Evolutionary conservation across 2,797 vertebrate genomes (phyloP).

Genomic region (Thripadectes ignobilis): DNA sequence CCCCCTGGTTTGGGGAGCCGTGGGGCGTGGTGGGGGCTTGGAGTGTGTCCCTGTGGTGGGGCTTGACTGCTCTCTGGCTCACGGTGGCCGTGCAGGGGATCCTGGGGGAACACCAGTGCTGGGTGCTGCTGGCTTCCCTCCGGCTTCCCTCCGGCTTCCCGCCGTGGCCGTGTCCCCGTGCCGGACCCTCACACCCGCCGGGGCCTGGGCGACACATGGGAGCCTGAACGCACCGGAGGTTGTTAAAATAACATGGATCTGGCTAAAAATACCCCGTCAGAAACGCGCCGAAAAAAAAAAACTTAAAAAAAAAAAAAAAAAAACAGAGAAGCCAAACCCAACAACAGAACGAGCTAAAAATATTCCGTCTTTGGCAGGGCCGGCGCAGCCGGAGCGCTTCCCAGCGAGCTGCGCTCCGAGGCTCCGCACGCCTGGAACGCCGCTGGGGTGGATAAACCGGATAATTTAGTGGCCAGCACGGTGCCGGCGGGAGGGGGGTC

Average conservation of each 20-base stretch:
- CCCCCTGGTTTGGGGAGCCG: background rate
- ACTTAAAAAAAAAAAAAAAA: background rate
- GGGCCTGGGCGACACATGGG: slow-evolving; percentile 69
- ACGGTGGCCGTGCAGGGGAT: background rate
- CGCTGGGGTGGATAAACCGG: slow-evolving; percentile 69
- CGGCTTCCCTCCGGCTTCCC: background rate
- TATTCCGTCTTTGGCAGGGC: slow-evolving; percentile 79
- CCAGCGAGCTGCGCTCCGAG: slow-evolving; percentile 69
- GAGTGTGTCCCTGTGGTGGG: background rate
- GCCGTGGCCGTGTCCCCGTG: background rate
- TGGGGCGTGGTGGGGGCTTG: background rate
- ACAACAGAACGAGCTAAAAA: slow-evolving; percentile 81
- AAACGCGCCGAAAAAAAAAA: slow-evolving; percentile 63
- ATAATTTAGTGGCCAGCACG: slow-evolving; percentile 58
- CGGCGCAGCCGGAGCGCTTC: slow-evolving; percentile 75
- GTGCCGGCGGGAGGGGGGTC: background rate
- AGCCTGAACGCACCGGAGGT: slow-evolving; percentile 67
- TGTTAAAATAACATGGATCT: slow-evolving; percentile 76
- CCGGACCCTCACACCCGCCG: background rate
- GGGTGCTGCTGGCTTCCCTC: background rate
- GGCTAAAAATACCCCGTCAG: slow-evolving; percentile 77
- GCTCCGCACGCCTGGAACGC: slow-evolving; percentile 65
- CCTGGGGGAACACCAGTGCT: background rate
- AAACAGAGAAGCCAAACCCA: slow-evolving; percentile 70
- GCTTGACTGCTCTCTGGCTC: background rate